Evolutionary conservation across 2,888 invertebrate genomes (phyloP).

Genomic region (Odontocerum albicorne): DNA sequence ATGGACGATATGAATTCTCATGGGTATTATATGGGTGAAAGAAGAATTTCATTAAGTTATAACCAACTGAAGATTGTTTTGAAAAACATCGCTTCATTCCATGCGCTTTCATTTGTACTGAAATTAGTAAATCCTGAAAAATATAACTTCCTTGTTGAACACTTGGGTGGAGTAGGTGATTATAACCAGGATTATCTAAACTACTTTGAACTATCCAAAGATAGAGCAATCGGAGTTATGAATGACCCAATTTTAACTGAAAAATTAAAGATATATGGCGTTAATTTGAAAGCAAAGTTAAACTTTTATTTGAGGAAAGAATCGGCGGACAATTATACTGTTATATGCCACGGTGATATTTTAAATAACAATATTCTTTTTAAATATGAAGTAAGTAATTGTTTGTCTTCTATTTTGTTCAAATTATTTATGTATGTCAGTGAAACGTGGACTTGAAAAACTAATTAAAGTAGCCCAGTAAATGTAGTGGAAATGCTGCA

Average conservation of each 20-base stretch:
- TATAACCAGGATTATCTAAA: background rate
- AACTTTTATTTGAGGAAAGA: background rate
- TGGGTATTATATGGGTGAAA: slow-evolving; percentile 4
- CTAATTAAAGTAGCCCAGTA: too few species aligned
- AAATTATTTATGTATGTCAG: too few species aligned
- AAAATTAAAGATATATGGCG: slow-evolving; percentile 1
- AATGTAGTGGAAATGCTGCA: too few species aligned
- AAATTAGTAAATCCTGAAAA: slow-evolving; percentile 39
- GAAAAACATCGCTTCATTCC: slow-evolving; percentile 40
- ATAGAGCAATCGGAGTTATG: background rate
- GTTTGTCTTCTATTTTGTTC: too few species aligned
- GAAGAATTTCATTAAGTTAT: slow-evolving; percentile 38
- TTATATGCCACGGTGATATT: slow-evolving; percentile 19
- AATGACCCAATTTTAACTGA: background rate
- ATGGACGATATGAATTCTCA: slow-evolving; percentile 23
- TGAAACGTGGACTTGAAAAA: too few species aligned
- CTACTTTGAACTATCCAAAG: slow-evolving; percentile 1
- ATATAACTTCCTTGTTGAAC: background rate
- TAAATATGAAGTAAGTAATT: slow-evolving; percentile 47
- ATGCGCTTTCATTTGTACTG: slow-evolving; percentile 40
- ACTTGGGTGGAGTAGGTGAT: background rate
- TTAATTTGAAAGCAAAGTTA: background rate
- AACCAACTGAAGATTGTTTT: slow-evolving; percentile 39
- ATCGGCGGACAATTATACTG: background rate
- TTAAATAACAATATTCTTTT: slow-evolving; percentile 43